Evolutionary conservation across 2,797 vertebrate genomes (phyloP).

Genomic region (Distichodus sexfasciatus): DNA sequence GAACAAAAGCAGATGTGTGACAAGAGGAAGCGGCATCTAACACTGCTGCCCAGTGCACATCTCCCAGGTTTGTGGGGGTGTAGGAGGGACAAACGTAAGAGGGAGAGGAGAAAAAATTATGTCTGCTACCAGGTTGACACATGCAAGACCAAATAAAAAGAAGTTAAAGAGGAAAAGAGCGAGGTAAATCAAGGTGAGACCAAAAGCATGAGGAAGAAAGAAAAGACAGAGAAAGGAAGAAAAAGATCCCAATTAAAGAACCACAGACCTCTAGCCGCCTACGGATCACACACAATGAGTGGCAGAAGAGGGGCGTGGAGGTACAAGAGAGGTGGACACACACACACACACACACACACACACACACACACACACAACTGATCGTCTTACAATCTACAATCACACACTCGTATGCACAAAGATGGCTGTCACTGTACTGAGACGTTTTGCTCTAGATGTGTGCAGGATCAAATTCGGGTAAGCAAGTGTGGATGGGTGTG

Average conservation of each 20-base stretch:
- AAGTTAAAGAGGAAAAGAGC: conserved; percentile 52
- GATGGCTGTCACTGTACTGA: conserved; percentile 25
- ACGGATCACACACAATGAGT: conserved; percentile 94
- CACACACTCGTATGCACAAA: background rate
- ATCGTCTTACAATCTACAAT: too few species aligned
- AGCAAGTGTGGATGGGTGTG: too few species aligned
- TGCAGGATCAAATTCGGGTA: too few species aligned
- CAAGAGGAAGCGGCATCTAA: background rate
- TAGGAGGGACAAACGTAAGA: conserved; percentile 26
- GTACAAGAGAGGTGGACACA: conserved; percentile 68
- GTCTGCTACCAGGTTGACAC: conserved; percentile 38
- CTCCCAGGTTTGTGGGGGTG: conserved; percentile 42
- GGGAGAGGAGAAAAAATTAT: conserved; percentile 18
- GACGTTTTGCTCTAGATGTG: conserved; percentile 7
- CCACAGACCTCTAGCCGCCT: conserved; percentile 92
- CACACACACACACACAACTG: conserved; percentile 8
- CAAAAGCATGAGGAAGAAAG: conserved; percentile 60
- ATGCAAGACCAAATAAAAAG: conserved; percentile 34
- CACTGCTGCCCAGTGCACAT: conserved; percentile 53
- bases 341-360: conserved; percentile 27
- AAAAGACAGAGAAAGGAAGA: conserved; percentile 57
- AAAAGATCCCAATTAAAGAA: conserved; percentile 82
- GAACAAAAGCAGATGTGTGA: too few species aligned
- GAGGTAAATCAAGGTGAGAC: conserved; percentile 17
- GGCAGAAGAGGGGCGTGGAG: conserved; percentile 85